Conservation (phyloP, 2,888 invertebrate species). For the Chaetoderma sp. region DNA sequence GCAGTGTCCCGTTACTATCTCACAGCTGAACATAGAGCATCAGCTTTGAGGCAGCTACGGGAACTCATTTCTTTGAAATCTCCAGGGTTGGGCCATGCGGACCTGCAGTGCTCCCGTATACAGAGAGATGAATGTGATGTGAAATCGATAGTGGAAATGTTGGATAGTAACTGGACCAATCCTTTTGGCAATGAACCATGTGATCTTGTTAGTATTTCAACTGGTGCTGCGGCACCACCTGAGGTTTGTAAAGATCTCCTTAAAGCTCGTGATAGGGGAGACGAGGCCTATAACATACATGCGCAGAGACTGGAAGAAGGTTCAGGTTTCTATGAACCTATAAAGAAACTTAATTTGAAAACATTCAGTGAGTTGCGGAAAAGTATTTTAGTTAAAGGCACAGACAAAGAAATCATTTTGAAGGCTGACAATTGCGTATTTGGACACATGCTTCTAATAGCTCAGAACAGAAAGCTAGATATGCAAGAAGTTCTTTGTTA, state of each 20-base stretch:
- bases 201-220: no score
- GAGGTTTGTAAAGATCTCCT: conserved; percentile 16
- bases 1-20: conserved; percentile 32
- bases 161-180: conserved; percentile 25
- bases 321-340: conserved; percentile 36
- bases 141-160: conserved; percentile 15
- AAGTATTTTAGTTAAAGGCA: not conserved
- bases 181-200: conserved; percentile 13
- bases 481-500: conserved; percentile 28
- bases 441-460: conserved; percentile 28
- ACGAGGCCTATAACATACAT: not conserved
- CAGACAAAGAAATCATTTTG: conserved; percentile 20
- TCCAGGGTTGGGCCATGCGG: no score
- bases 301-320: not conserved
- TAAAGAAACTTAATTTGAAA: no score
- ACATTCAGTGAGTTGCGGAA: conserved; percentile 26
- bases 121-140: conserved; percentile 7
- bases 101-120: conserved; percentile 15
- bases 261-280: conserved; percentile 11
- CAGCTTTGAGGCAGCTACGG: conserved; percentile 14
- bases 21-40: conserved; percentile 33
- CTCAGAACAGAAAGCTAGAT: conserved; percentile 21
- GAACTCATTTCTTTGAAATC: not conserved
- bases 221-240: conserved; percentile 5
- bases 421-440: conserved; percentile 22